Evolutionary conservation across 2,888 invertebrate species (phyloP).

Genomic region (Anorthoa munda): DNA sequence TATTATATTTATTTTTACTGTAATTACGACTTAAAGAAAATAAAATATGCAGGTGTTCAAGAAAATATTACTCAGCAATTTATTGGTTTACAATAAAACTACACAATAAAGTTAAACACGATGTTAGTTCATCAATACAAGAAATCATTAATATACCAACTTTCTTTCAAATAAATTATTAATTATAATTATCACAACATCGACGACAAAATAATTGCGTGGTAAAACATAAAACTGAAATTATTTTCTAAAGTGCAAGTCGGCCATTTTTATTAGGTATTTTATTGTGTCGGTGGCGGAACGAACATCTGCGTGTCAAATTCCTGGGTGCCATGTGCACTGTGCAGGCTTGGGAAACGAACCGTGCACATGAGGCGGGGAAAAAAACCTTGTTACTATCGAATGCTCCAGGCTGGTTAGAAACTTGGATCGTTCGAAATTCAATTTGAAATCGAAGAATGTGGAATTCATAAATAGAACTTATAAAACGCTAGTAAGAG

Average conservation of each 20-base stretch:
- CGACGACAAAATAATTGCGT: conserved; percentile 24
- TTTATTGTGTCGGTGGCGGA: conserved; percentile 84
- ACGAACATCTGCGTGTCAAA: conserved; percentile 90
- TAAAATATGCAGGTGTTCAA: neutral
- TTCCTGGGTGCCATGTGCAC: conserved; percentile 89
- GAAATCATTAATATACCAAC: neutral
- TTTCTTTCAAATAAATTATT: conserved; percentile 15
- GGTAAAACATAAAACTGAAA: conserved; percentile 37
- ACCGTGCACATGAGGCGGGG: conserved; percentile 81
- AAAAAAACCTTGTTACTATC: conserved; percentile 76
- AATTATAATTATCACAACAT: neutral
- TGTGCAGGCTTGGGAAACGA: conserved; percentile 89
- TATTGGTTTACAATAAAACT: neutral
- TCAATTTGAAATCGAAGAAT: neutral
- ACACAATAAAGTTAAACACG: neutral
- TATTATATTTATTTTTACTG: neutral
- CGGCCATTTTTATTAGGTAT: conserved; percentile 85
- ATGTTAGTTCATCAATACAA: neutral
- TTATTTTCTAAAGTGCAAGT: conserved; percentile 70
- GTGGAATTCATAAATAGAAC: neutral
- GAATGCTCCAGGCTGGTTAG: conserved; percentile 57
- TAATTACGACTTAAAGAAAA: neutral
- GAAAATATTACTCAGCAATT: neutral
- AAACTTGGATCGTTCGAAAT: conserved; percentile 17
- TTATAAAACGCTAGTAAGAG: neutral